Conservation (phyloP, 2,888 invertebrate species). For the Beris morrisii region DNA sequence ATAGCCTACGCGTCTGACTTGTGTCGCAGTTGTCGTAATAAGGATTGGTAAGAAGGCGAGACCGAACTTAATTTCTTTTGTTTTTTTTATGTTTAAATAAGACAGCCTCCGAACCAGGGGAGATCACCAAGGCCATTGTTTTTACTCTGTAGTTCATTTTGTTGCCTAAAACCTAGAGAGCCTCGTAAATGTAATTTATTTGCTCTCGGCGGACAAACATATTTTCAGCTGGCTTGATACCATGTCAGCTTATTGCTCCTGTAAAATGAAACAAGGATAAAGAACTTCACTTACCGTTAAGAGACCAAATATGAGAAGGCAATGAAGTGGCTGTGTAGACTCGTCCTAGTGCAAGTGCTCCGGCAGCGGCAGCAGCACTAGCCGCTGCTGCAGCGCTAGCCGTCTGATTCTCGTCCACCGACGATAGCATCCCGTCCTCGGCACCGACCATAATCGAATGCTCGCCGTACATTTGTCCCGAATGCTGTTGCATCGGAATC, state of each 20-base stretch:
- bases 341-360: constrained; percentile 66
- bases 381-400: constrained; percentile 52
- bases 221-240: background rate
- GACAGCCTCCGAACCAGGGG: no score
- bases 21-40: no score
- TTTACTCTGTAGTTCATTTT: no score
- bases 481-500: constrained; percentile 42
- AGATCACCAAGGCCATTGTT: no score
- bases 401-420: constrained; percentile 54
- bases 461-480: constrained; percentile 47
- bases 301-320: constrained; percentile 90
- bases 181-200: no score
- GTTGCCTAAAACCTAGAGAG: no score
- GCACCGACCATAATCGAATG: constrained; percentile 55
- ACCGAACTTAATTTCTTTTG: no score
- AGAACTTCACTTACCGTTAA: constrained; percentile 75
- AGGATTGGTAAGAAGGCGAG: no score
- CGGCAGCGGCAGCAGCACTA: constrained; percentile 43
- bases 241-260: background rate
- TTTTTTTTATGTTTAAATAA: no score
- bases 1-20: no score
- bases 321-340: constrained; percentile 87
- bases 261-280: background rate
- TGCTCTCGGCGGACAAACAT: no score
- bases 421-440: constrained; percentile 61